phyloP scores from a whole-genome alignment of 2,113 vertebrate species.

The Paracanthobrama guichenoti region DNA sequence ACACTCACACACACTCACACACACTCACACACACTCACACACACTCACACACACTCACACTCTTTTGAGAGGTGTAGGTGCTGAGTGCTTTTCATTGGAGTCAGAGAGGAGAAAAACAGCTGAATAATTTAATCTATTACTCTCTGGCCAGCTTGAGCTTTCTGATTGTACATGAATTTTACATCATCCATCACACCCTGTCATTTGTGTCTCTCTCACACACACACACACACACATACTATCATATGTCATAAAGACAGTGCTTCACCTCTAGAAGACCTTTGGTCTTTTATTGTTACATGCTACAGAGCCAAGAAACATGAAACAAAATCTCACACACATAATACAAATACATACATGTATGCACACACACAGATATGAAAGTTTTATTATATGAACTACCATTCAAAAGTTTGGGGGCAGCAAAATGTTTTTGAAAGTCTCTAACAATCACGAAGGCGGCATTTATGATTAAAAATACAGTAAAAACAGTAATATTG shows the following conservation, averaged over 20 bases:
- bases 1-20: too few species aligned
- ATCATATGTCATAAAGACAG: constrained; percentile 69
- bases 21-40: too few species aligned
- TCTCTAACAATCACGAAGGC: background rate
- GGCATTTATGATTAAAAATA: background rate
- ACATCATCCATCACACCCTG: constrained; percentile 68
- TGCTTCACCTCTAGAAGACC: constrained; percentile 71
- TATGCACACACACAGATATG: background rate
- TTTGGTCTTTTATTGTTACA: constrained; percentile 64
- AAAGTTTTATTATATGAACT: too few species aligned
- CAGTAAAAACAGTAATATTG: too few species aligned
- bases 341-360: background rate
- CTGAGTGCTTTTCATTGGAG: constrained; percentile 60
- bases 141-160: constrained; percentile 64
- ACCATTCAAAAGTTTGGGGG: too few species aligned
- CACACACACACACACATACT: constrained; percentile 36
- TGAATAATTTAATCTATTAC: constrained; percentile 75
- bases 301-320: constrained; percentile 60
- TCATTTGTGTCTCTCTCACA: constrained; percentile 66
- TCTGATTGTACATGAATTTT: constrained; percentile 79
- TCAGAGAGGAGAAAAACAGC: constrained; percentile 64
- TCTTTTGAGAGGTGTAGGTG: constrained; percentile 47
- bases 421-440: too few species aligned
- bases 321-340: constrained; percentile 30
- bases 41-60: constrained; percentile 26